A percentile compares a stretch with the other conserved stretches of the same genome.
Conservation (phyloP, 2,797 vertebrate species). For the Sciurus vulgaris region DNA sequence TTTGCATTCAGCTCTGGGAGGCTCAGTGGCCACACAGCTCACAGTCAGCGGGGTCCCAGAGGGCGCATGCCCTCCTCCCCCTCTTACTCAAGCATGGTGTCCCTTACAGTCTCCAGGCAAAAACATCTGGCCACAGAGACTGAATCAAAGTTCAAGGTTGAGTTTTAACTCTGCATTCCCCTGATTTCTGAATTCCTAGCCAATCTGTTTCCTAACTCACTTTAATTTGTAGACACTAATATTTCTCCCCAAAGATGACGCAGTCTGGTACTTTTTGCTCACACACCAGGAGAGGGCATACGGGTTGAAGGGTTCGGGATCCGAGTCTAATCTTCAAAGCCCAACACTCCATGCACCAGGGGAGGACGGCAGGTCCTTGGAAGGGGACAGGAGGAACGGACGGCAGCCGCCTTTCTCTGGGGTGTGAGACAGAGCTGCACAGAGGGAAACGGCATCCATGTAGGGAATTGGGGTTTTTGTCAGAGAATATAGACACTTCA, state of each 20-base stretch:
- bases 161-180: slow-evolving; percentile 20
- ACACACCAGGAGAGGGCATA: not conserved
- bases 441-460: not conserved
- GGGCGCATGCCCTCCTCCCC: not conserved
- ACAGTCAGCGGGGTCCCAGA: not conserved
- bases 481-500: slow-evolving; percentile 7
- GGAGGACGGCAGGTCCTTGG: not conserved
- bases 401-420: not conserved
- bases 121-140: not conserved
- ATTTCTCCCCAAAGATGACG: not conserved
- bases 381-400: not conserved
- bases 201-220: not conserved
- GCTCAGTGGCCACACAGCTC: not conserved
- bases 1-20: not conserved
- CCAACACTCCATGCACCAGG: not conserved
- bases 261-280: slow-evolving; percentile 14
- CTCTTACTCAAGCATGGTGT: not conserved
- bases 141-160: not conserved
- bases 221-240: slow-evolving; percentile 22
- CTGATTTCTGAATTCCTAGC: slow-evolving; percentile 1
- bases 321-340: slow-evolving; percentile 6
- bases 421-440: not conserved
- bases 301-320: not conserved
- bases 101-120: not conserved
- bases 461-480: slow-evolving; percentile 44